A percentile compares a stretch with the other conserved stretches of the same genome.
Evolutionary conservation across 2,888 invertebrate species (phyloP).

Genomic region (Plutella xylostella): DNA sequence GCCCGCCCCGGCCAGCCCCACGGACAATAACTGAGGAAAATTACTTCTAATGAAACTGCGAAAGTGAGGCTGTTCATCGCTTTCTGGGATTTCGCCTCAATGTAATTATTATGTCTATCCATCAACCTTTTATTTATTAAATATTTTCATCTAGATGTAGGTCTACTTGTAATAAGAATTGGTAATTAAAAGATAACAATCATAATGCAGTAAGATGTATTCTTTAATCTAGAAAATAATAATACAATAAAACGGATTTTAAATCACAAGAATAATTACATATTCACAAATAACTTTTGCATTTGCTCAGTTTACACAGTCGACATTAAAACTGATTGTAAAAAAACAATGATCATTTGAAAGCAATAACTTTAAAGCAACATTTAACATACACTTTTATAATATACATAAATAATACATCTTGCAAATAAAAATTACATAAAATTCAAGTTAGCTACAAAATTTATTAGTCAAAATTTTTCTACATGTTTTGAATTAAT

Average conservation of each 20-base stretch:
- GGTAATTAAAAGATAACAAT: too few relatives aligned
- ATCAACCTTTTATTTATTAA: too few relatives aligned
- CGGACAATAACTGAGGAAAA: constrained; percentile 30
- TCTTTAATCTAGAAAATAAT: constrained; percentile 70
- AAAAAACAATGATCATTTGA: constrained; percentile 55
- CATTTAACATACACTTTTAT: constrained; percentile 64
- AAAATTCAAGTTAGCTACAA: constrained; percentile 66
- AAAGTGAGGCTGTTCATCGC: not conserved
- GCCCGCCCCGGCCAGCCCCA: constrained; percentile 44
- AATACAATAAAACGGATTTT: constrained; percentile 69
- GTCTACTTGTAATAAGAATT: too few relatives aligned
- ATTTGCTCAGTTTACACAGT: constrained; percentile 49
- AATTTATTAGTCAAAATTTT: constrained; percentile 60
- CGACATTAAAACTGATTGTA: constrained; percentile 53
- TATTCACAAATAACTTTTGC: constrained; percentile 67
- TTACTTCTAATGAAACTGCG: constrained; percentile 36
- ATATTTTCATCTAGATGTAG: too few relatives aligned
- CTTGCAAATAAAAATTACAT: constrained; percentile 64
- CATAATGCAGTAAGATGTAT: constrained; percentile 56
- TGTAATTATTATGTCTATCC: too few relatives aligned
- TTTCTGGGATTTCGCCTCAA: not conserved
- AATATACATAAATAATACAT: constrained; percentile 66
- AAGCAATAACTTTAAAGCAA: constrained; percentile 66
- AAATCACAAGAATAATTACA: constrained; percentile 70
- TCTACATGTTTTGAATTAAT: constrained; percentile 40